phyloP scores from a whole-genome alignment of 2,797 vertebrate species.

The Oophaga sylvatica region DNA sequence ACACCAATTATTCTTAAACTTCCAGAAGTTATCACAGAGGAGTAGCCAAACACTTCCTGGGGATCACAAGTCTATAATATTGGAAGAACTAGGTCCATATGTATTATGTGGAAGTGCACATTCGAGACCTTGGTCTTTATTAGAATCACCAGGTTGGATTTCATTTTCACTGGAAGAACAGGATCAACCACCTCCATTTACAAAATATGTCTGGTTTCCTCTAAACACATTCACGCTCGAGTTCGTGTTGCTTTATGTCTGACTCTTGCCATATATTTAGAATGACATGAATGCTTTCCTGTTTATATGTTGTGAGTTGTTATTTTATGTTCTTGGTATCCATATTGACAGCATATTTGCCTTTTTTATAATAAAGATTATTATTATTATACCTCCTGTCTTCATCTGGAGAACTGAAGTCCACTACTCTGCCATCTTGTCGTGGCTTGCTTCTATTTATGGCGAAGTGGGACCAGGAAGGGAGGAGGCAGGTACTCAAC shows the following conservation, averaged over 20 bases:
- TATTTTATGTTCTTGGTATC: not conserved
- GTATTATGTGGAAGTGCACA: not conserved
- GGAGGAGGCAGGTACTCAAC: conserved; percentile 30
- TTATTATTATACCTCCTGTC: conserved; percentile 25
- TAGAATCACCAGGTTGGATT: not conserved
- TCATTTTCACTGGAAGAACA: not conserved
- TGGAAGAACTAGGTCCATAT: not conserved
- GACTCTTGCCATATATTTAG: conserved; percentile 21
- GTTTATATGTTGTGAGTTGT: conserved; percentile 38
- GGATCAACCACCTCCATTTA: not conserved
- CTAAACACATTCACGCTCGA: not conserved
- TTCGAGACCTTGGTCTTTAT: not conserved
- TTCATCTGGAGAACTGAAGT: conserved; percentile 1
- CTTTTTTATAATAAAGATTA: too few species aligned
- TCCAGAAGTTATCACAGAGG: not conserved
- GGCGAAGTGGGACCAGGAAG: conserved; percentile 47
- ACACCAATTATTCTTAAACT: not conserved
- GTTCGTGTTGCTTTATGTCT: conserved; percentile 1
- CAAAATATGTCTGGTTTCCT: conserved; percentile 7
- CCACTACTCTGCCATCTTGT: not conserved
- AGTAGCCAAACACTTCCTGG: not conserved
- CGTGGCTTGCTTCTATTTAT: conserved; percentile 34
- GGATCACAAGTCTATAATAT: not conserved
- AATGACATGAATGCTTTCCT: conserved; percentile 32
- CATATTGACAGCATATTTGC: conserved; percentile 5